Evolutionary conservation across 2,888 invertebrate species (phyloP).

Genomic region (Julus scanicus): DNA sequence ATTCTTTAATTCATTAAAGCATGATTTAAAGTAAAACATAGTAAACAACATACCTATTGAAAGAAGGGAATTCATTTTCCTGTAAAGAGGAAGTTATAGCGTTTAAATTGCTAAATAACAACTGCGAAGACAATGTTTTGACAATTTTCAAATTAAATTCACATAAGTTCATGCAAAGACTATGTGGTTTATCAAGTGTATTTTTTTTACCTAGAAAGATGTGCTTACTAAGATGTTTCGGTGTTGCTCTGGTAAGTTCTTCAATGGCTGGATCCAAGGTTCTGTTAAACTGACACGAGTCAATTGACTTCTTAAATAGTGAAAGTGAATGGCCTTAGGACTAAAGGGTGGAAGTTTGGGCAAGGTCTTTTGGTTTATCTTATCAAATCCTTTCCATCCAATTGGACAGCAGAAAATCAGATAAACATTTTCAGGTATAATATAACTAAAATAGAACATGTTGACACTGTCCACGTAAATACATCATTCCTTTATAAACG

Average conservation of each 20-base stretch:
- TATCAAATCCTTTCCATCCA: neutral
- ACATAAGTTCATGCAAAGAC: no score
- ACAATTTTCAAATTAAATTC: neutral
- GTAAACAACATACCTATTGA: neutral
- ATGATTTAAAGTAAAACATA: no score
- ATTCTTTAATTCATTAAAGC: no score
- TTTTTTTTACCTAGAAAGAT: neutral
- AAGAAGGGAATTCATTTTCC: neutral
- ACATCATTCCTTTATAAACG: no score
- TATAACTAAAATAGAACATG: neutral
- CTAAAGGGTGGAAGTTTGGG: neutral
- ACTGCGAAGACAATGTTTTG: no score
- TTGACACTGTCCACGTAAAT: no score
- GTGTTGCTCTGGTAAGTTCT: neutral
- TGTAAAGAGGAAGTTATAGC: neutral
- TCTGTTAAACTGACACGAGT: neutral
- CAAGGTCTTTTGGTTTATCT: neutral
- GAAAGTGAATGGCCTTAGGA: neutral
- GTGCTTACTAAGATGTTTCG: neutral
- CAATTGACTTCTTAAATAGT: neutral
- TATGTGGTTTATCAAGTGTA: no score
- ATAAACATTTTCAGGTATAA: neutral
- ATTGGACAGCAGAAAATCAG: neutral
- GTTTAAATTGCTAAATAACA: neutral
- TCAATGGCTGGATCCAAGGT: neutral